Conservation (phyloP, 2,113 vertebrate species). For the Aramus guarauna region DNA sequence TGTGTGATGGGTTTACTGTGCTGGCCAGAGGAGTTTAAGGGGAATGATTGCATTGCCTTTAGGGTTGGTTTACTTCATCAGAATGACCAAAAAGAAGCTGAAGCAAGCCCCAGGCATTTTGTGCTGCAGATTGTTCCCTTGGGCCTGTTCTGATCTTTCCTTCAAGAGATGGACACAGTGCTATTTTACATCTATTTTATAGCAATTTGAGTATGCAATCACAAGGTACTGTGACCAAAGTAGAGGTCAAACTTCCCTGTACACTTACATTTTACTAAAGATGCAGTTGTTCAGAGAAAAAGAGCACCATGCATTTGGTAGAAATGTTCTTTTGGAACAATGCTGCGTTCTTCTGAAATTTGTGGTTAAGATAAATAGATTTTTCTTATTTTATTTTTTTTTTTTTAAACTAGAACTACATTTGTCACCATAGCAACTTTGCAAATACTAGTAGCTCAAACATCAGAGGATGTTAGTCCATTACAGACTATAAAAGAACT, state of each 20-base stretch:
- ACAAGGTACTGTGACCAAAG: not conserved
- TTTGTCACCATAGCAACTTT: slow-evolving; percentile 59
- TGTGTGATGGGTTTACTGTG: not conserved
- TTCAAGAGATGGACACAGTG: not conserved
- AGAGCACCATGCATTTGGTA: not conserved
- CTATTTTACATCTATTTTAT: not conserved
- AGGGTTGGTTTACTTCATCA: not conserved
- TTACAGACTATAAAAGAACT: not conserved
- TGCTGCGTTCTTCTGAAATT: slow-evolving; percentile 30
- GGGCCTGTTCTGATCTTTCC: not conserved
- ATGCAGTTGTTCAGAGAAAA: not conserved
- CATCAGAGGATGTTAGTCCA: not conserved
- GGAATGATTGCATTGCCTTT: not conserved
- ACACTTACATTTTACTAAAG: not conserved
- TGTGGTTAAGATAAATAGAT: slow-evolving; percentile 46
- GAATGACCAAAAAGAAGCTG: not conserved
- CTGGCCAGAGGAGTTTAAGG: not conserved
- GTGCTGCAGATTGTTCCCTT: not conserved
- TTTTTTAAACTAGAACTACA: not conserved
- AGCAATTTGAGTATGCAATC: not conserved
- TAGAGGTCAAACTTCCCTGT: not conserved
- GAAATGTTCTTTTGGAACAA: not conserved
- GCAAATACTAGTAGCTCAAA: slow-evolving; percentile 5
- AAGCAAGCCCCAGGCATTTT: not conserved
- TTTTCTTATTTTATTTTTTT: not conserved